Conservation (phyloP, 2,113 vertebrate species). For the Lamprotornis superbus region DNA sequence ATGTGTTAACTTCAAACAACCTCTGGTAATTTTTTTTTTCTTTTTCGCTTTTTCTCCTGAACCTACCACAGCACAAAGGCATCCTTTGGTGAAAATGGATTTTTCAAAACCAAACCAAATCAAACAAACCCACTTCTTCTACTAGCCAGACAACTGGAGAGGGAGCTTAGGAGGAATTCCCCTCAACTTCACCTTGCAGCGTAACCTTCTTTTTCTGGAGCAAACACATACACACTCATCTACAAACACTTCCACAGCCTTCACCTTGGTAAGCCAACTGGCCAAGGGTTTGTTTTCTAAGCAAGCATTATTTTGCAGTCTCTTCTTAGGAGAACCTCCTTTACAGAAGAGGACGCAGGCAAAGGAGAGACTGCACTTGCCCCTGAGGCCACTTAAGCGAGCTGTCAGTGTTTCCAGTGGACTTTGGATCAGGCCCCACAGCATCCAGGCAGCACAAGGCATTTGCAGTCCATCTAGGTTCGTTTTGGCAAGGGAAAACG, state of each 20-base stretch:
- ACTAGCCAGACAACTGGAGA: background rate
- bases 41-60: background rate
- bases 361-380: background rate
- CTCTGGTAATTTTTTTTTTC: background rate
- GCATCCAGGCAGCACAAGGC: conserved; percentile 32
- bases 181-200: conserved; percentile 32
- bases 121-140: conserved; percentile 40
- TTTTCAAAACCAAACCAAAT: conserved; percentile 42
- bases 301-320: background rate
- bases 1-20: conserved; percentile 61
- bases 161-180: conserved; percentile 49
- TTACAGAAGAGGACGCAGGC: background rate
- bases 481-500: conserved; percentile 21
- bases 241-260: background rate
- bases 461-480: conserved; percentile 37
- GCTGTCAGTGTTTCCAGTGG: conserved; percentile 23
- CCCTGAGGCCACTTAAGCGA: background rate
- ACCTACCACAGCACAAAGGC: conserved; percentile 44
- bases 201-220: background rate
- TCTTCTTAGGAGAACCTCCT: background rate
- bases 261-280: background rate
- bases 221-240: background rate
- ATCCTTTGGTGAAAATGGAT: conserved; percentile 39
- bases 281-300: background rate
- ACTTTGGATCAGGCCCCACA: conserved; percentile 48